Conservation (phyloP, 2,797 vertebrate species). For the Benthosema pterotum region DNA sequence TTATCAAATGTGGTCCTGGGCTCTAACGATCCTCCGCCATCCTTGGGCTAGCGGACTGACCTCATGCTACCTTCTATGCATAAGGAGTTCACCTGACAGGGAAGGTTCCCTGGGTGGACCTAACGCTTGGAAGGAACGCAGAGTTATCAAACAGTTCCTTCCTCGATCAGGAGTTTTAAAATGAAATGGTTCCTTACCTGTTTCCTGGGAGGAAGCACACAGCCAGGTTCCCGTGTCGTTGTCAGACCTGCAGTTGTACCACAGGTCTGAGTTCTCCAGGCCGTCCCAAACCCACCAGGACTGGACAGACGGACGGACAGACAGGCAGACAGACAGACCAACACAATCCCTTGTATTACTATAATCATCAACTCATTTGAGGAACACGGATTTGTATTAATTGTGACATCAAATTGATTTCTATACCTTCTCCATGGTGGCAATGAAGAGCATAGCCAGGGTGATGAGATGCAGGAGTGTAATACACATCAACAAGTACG, state of each 20-base stretch:
- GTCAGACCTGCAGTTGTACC: slow-evolving; percentile 86
- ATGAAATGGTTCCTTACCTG: slow-evolving; percentile 67
- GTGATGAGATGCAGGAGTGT: slow-evolving; percentile 88
- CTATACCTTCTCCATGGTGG: slow-evolving; percentile 92
- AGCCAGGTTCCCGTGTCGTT: slow-evolving; percentile 78
- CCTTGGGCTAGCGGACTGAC: too few species aligned
- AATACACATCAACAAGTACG: slow-evolving; percentile 83
- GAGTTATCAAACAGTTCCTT: too few species aligned
- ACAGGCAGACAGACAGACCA: slow-evolving; percentile 2
- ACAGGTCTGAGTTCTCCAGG: slow-evolving; percentile 85
- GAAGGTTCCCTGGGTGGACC: too few species aligned
- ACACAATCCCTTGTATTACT: slow-evolving; percentile 8
- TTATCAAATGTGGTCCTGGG: too few species aligned
- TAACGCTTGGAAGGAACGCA: too few species aligned
- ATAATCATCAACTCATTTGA: not conserved
- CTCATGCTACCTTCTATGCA: too few species aligned
- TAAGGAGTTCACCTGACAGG: too few species aligned
- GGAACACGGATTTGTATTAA: not conserved
- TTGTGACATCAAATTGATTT: not conserved
- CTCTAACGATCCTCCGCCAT: too few species aligned
- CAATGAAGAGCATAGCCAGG: slow-evolving; percentile 90
- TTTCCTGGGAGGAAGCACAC: slow-evolving; percentile 82
- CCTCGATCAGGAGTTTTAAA: not conserved
- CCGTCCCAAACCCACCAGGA: slow-evolving; percentile 89
- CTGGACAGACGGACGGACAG: slow-evolving; percentile 62